These are phyloP conservation scores for Poecilia picta DNA, from an alignment of 2,797 vertebrate species.

Conservation along the genomic window DNA sequence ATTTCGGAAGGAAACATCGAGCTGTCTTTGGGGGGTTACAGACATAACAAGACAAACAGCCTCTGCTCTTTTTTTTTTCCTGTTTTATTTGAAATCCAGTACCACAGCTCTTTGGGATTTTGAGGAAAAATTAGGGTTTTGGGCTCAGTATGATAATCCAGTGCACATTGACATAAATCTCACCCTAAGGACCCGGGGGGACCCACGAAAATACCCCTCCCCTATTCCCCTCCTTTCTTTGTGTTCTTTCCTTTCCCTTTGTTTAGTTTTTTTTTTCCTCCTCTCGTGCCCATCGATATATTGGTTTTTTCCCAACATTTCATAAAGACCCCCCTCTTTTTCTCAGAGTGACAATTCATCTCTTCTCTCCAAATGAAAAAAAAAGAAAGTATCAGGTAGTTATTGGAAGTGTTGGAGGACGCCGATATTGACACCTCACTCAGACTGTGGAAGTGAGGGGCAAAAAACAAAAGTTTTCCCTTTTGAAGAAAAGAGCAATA, in stretches of 20 bases:
- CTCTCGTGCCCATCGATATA: slow-evolving; percentile 12
- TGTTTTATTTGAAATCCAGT: slow-evolving; percentile 34
- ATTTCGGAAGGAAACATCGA: no score
- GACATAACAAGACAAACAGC: slow-evolving; percentile 58
- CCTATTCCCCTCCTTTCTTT: slow-evolving; percentile 25
- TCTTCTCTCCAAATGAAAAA: not conserved
- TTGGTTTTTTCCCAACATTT: slow-evolving; percentile 20
- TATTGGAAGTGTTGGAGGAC: not conserved
- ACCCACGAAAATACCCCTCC: slow-evolving; percentile 62
- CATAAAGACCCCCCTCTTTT: not conserved
- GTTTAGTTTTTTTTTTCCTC: slow-evolving; percentile 30
- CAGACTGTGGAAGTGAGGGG: not conserved
- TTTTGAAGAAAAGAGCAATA: not conserved
- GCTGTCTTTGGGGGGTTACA: slow-evolving; percentile 34
- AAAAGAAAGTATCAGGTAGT: not conserved
- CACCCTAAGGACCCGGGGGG: slow-evolving; percentile 61
- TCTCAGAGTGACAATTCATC: not conserved
- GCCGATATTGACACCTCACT: not conserved
- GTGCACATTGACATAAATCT: slow-evolving; percentile 73
- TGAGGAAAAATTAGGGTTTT: slow-evolving; percentile 49
- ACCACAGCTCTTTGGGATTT: slow-evolving; percentile 23
- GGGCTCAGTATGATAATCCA: slow-evolving; percentile 78
- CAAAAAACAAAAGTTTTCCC: not conserved
- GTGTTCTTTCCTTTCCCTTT: slow-evolving; percentile 31
- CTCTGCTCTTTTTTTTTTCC: slow-evolving; percentile 33